A percentile compares a stretch with the other conserved stretches of the same genome.
These are phyloP conservation scores for Apteryx mantelli DNA, from an alignment of 2,113 vertebrate species.

Conservation along the genomic window DNA sequence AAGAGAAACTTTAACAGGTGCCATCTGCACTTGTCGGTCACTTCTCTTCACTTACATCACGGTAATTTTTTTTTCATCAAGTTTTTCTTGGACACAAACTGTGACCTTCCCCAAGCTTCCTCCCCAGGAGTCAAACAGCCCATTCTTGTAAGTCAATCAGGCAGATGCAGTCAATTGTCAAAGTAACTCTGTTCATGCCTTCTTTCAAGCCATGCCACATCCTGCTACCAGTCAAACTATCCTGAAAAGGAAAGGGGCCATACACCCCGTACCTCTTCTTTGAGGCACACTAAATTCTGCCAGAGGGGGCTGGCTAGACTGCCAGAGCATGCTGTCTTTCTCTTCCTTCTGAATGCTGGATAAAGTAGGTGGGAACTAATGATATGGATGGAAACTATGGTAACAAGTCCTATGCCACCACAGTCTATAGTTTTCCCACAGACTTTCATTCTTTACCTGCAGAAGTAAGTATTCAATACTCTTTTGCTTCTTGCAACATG, in stretches of 20 bases:
- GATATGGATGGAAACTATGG: conserved; percentile 11
- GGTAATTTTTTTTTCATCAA: not conserved
- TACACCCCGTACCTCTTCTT: not conserved
- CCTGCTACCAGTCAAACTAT: conserved; percentile 7
- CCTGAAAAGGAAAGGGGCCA: conserved; percentile 14
- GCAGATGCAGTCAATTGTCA: not conserved
- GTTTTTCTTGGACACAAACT: not conserved
- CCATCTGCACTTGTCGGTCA: not conserved
- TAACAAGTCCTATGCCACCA: conserved; percentile 27
- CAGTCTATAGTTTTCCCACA: not conserved
- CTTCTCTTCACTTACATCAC: not conserved
- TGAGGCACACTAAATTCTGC: not conserved
- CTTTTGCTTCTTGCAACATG: not conserved
- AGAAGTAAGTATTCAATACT: not conserved
- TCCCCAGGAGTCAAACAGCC: not conserved
- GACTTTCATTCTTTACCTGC: conserved; percentile 4
- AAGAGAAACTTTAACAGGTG: not conserved
- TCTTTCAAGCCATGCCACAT: conserved; percentile 3
- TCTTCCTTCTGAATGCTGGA: conserved; percentile 18
- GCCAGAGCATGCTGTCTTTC: not conserved
- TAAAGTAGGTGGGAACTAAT: conserved; percentile 11
- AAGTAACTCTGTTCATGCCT: not conserved
- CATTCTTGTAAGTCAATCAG: conserved; percentile 25
- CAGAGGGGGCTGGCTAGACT: not conserved
- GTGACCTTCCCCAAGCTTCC: not conserved